These are phyloP conservation scores for Halcyon smyrnensis DNA, from an alignment of 2,797 vertebrate genomes.

Conservation along the genomic window DNA sequence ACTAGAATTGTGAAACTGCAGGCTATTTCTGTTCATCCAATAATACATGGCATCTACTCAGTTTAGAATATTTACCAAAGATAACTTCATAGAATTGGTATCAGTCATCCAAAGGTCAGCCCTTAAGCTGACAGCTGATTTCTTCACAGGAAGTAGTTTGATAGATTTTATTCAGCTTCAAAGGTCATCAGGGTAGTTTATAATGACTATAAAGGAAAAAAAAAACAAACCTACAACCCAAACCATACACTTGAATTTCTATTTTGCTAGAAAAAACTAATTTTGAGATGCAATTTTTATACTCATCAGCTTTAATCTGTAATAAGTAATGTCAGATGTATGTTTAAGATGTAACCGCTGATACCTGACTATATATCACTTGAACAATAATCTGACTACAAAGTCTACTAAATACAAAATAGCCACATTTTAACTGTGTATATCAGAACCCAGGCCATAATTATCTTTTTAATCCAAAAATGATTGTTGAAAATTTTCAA, in stretches of 20 bases:
- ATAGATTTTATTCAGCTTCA: slow-evolving; percentile 20
- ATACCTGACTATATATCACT: background rate
- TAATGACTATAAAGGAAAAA: background rate
- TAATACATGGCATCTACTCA: background rate
- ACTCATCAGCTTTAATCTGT: background rate
- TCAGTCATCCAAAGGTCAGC: background rate
- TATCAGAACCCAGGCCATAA: background rate
- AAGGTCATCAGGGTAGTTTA: background rate
- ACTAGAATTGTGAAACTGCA: background rate
- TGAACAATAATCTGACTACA: background rate
- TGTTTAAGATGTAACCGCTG: background rate
- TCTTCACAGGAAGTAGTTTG: background rate
- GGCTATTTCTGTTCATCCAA: slow-evolving; percentile 7
- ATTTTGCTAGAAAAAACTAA: background rate
- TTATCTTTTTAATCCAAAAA: background rate
- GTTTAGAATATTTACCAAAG: slow-evolving; percentile 1
- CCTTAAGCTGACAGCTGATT: background rate
- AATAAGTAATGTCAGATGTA: background rate
- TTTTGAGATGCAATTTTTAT: background rate
- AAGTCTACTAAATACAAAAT: background rate
- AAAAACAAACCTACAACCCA: background rate
- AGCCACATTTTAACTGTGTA: background rate
- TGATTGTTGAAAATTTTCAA: background rate
- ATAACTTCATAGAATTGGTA: background rate
- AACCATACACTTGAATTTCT: background rate